A percentile compares a stretch with the other conserved stretches of the same genome.
These are phyloP conservation scores for Dasyurus viverrinus DNA, from an alignment of 2,113 vertebrate genomes.

Conservation along the genomic window DNA sequence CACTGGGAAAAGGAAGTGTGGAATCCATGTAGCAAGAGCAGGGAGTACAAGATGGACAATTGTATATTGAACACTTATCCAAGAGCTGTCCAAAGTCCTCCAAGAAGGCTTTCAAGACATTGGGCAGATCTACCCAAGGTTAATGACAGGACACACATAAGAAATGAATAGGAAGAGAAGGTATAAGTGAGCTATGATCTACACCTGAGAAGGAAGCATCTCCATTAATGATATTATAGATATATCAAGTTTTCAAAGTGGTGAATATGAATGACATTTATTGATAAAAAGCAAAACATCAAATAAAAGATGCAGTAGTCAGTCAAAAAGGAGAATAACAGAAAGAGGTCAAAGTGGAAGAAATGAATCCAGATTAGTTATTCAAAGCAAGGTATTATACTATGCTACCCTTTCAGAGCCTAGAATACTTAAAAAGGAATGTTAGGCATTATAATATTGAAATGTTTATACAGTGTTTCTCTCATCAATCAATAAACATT, in stretches of 20 bases:
- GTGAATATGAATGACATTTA: background rate
- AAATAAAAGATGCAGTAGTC: background rate
- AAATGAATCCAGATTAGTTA: background rate
- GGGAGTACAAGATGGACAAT: background rate
- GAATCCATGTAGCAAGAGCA: background rate
- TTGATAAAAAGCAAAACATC: background rate
- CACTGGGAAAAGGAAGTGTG: background rate
- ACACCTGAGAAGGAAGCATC: background rate
- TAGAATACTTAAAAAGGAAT: background rate
- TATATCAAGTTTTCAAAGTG: background rate
- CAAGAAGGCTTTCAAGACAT: background rate
- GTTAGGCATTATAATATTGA: background rate
- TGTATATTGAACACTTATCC: background rate
- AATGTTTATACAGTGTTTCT: background rate
- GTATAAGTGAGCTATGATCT: background rate
- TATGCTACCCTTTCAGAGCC: background rate
- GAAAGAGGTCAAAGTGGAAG: background rate
- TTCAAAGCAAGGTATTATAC: background rate
- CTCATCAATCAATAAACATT: background rate
- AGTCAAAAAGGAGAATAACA: background rate
- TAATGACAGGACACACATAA: background rate
- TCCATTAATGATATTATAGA: background rate
- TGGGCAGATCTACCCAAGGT: background rate
- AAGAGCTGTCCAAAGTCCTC: background rate
- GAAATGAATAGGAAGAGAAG: background rate